Percentiles rank a stretch among this genome's conserved stretches.
Conservation (phyloP, 2,113 vertebrate genomes). For the Helogale parvula region DNA sequence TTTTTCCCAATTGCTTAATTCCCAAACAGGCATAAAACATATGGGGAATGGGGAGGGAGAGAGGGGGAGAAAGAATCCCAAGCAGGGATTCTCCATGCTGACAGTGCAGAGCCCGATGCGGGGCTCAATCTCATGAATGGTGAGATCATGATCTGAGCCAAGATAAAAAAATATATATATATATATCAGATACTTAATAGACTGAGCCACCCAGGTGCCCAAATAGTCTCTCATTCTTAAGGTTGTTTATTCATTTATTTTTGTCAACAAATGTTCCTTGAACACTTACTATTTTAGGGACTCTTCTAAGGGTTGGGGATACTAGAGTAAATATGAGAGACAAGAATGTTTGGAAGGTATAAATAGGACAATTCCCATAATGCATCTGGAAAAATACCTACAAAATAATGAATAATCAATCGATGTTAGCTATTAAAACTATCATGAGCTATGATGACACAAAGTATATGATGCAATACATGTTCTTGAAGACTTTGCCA, state of each 20-base stretch:
- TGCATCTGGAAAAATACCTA: background rate
- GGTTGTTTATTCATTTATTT: background rate
- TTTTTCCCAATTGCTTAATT: background rate
- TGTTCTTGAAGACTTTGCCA: background rate
- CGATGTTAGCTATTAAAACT: background rate
- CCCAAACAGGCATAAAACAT: background rate
- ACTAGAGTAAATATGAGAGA: background rate
- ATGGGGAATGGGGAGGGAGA: too few species aligned
- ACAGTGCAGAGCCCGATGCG: too few species aligned
- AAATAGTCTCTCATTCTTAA: background rate
- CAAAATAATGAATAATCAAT: background rate
- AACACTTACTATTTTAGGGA: background rate
- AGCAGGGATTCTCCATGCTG: too few species aligned
- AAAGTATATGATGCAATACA: too few species aligned
- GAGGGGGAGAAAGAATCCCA: too few species aligned
- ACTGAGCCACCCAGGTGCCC: too few species aligned
- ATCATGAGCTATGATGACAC: background rate
- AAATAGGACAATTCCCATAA: background rate
- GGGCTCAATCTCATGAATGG: too few species aligned
- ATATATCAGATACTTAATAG: too few species aligned
- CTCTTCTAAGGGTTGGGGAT: background rate
- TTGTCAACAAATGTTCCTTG: background rate
- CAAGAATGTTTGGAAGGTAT: background rate
- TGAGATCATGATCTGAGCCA: too few species aligned
- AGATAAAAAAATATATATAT: too few species aligned